phyloP scores from a whole-genome alignment of 1,140 invertebrate genomes.

The Dermatophagoides farinae region DNA sequence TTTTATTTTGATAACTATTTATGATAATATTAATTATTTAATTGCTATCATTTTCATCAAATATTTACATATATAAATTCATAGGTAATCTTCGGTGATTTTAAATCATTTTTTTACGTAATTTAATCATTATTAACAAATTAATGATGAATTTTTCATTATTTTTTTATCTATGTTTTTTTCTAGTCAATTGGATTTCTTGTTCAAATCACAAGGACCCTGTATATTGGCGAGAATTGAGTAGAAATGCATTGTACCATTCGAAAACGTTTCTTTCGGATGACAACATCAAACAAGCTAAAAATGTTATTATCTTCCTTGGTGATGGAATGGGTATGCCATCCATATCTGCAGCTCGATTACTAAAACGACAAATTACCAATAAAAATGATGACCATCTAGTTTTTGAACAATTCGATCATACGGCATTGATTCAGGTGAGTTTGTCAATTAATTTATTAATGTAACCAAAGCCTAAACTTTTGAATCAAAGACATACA shows the following conservation, averaged over 20 bases:
- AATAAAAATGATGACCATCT: constrained; percentile 43
- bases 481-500: constrained; percentile 11
- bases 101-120: too few relatives aligned
- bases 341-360: constrained; percentile 59
- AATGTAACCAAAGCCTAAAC: constrained; percentile 31
- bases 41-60: too few relatives aligned
- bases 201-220: background rate
- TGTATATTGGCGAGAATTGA: background rate
- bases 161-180: background rate
- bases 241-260: background rate
- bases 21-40: too few relatives aligned
- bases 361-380: constrained; percentile 26
- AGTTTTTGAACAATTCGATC: constrained; percentile 58
- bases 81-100: too few relatives aligned
- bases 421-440: constrained; percentile 39
- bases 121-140: too few relatives aligned
- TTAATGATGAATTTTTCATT: background rate
- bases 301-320: constrained; percentile 69
- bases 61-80: too few relatives aligned
- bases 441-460: background rate
- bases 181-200: background rate
- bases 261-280: background rate
- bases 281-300: constrained; percentile 31
- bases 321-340: constrained; percentile 71
- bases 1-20: too few relatives aligned